These are phyloP conservation scores for Ooceraea biroi DNA, from an alignment of 1,140 invertebrate species.

Conservation along the genomic window DNA sequence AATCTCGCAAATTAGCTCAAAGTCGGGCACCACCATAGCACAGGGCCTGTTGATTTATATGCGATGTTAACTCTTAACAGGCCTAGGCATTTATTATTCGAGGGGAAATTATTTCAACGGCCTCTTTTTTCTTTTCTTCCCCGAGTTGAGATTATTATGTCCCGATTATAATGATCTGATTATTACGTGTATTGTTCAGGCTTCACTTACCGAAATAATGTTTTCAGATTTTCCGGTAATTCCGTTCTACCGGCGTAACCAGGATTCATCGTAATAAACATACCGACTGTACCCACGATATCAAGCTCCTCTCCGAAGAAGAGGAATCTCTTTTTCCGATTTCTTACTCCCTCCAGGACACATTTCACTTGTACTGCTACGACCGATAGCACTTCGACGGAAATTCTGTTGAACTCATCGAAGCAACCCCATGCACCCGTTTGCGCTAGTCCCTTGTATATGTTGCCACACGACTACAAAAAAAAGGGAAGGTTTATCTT, in stretches of 20 bases:
- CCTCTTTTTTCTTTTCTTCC: no score
- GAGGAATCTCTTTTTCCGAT: slow-evolving; percentile 92
- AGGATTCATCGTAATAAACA: slow-evolving; percentile 99
- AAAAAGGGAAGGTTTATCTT: background rate
- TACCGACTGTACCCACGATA: slow-evolving; percentile 95
- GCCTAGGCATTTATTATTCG: no score
- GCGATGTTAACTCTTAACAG: slow-evolving; percentile 31
- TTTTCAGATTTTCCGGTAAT: slow-evolving; percentile 97
- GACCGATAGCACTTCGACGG: slow-evolving; percentile 96
- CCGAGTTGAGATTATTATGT: no score
- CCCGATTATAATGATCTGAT: no score
- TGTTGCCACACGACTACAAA: slow-evolving; percentile 94
- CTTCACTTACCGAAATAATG: slow-evolving; percentile 90
- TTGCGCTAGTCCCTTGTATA: slow-evolving; percentile 96
- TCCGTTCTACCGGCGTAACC: slow-evolving; percentile 95
- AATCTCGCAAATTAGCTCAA: slow-evolving; percentile 97
- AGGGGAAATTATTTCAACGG: no score
- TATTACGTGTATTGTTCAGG: no score
- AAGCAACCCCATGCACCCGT: slow-evolving; percentile 98
- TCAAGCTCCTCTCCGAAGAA: slow-evolving; percentile 97
- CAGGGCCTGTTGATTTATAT: slow-evolving; percentile 89
- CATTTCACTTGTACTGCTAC: slow-evolving; percentile 95
- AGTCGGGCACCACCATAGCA: slow-evolving; percentile 99
- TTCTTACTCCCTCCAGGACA: slow-evolving; percentile 93
- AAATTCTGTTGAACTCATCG: slow-evolving; percentile 98